Conservation (phyloP, 2,888 invertebrate genomes). For the Vannuccia rotundouncinata region DNA sequence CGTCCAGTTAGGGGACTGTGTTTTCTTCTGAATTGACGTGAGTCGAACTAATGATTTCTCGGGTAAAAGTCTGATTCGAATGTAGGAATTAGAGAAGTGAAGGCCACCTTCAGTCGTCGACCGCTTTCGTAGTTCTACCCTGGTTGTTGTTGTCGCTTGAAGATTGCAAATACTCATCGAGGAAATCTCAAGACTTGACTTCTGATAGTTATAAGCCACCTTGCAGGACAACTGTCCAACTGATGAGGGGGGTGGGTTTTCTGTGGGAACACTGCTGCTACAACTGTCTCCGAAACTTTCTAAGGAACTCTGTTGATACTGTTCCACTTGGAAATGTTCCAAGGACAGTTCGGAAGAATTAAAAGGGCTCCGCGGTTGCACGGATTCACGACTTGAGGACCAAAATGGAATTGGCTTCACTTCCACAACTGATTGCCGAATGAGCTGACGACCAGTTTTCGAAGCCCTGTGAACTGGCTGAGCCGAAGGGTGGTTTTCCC, state of each 20-base stretch:
- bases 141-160: too few species aligned
- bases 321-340: not conserved
- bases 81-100: constrained; percentile 58
- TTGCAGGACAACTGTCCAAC: not conserved
- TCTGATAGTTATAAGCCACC: constrained; percentile 49
- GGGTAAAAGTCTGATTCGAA: constrained; percentile 56
- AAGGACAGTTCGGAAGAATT: constrained; percentile 54
- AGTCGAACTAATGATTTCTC: constrained; percentile 58
- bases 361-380: constrained; percentile 51
- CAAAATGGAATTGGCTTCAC: constrained; percentile 57
- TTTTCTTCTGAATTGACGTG: constrained; percentile 57
- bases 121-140: not conserved
- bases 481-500: too few species aligned
- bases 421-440: constrained; percentile 1
- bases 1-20: constrained; percentile 56
- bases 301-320: constrained; percentile 36
- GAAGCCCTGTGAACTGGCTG: not conserved
- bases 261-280: not conserved
- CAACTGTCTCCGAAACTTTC: constrained; percentile 38
- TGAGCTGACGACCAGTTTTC: not conserved
- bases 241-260: not conserved
- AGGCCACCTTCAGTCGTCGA: not conserved
- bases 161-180: not conserved
- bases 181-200: not conserved
- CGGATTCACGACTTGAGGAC: constrained; percentile 53